These are phyloP conservation scores for Beris chalybata DNA, from an alignment of 2,888 invertebrate genomes.

Conservation along the genomic window DNA sequence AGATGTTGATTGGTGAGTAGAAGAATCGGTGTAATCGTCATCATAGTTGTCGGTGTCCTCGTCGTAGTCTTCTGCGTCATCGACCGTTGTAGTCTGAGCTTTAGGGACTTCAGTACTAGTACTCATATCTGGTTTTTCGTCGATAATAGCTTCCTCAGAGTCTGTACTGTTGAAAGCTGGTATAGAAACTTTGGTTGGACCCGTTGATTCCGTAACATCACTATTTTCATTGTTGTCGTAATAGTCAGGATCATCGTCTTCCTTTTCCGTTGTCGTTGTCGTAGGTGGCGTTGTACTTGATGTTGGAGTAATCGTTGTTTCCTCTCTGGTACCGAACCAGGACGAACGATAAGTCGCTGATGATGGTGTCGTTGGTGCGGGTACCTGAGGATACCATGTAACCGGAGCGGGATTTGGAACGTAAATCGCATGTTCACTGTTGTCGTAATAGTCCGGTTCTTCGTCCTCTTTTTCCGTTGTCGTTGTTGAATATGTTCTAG, in stretches of 20 bases:
- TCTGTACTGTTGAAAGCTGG: background rate
- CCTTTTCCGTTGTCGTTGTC: background rate
- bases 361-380: background rate
- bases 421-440: no score
- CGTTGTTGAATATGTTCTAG: slow-evolving; percentile 7
- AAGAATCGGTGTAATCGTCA: background rate
- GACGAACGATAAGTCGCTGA: background rate
- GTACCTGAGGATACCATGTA: background rate
- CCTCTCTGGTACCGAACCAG: background rate
- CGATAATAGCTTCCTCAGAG: background rate
- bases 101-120: background rate
- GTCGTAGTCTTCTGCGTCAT: background rate
- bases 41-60: slow-evolving; percentile 7
- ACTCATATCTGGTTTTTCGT: background rate
- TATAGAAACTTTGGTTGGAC: slow-evolving; percentile 9
- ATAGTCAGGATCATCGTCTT: slow-evolving; percentile 2
- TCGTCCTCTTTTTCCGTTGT: slow-evolving; percentile 6
- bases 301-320: slow-evolving; percentile 10
- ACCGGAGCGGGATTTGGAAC: background rate
- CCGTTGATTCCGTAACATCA: background rate
- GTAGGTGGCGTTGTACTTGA: background rate
- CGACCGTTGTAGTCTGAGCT: no score
- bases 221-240: slow-evolving; percentile 10
- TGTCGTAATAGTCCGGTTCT: background rate
- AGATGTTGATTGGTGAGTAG: no score